Base-by-base conservation (phyloP, 1,140 invertebrate genomes). In the Trichonephila inaurata region DNA sequence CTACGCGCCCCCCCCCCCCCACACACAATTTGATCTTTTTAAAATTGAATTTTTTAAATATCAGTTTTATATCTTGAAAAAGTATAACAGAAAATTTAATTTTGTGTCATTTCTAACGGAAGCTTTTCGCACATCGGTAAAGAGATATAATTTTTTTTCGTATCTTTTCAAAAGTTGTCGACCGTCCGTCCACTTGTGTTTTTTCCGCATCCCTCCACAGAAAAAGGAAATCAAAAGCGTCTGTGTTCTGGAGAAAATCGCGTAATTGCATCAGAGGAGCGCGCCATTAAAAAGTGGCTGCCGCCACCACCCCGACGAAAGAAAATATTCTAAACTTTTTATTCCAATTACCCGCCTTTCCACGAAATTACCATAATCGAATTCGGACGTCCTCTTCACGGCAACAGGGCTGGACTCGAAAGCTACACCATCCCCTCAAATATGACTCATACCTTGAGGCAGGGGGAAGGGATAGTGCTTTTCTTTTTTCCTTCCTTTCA, bases 301-400 rank as follows among this genome's bases (percentile, higher is more conserved):
- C 5, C 61, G 18, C 62, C 86, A 10, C 62, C 58, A 58, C 16
- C 61, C 86, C n/a, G 61, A 18, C 24, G 62, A 64, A 69, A 69
- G 62, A 12, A 62, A 44, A 44, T 24, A 60, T 61, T 92, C 77
- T 92, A 86, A 92, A 92, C 91, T 92, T 92, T 92, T 92, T 92
- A 92, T 92, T 85, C 61, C 91, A 92, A 92, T 92, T 92, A 92
- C 62, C 16, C 81, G 61, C 40, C 81, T 86, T 86, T 92, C 40
- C 91, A 40, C 14, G 6, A 28, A 92, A 92, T 92, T 92, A 92
- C 44, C 91, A 92, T 92, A 92, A 92, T 82, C 61, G 62, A 92
- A 51, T 92, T 92, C 86, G 82, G 24, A 60, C 40, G 69, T 60
- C 6, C 89, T 72, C 69, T 64, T 33, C 24, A 24, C 66, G 66